A percentile compares a stretch with the other conserved stretches of the same genome.
Evolutionary conservation across 2,797 vertebrate species (phyloP).

Genomic region (Ciconia nigra): DNA sequence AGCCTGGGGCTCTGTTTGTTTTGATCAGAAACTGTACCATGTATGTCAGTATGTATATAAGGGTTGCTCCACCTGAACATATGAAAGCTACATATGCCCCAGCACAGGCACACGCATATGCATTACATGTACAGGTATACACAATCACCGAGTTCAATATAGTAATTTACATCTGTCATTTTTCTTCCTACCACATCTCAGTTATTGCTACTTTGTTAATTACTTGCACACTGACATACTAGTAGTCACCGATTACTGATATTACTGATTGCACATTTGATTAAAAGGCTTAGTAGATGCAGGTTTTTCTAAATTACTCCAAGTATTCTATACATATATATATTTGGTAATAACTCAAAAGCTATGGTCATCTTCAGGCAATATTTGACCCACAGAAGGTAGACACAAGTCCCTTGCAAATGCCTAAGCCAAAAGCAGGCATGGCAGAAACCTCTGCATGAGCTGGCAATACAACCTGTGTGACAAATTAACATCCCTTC

Average conservation of each 20-base stretch:
- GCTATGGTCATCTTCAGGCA: neutral
- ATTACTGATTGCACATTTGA: neutral
- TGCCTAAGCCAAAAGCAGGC: neutral
- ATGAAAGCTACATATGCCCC: neutral
- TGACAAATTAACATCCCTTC: neutral
- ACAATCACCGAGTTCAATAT: neutral
- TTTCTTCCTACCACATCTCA: neutral
- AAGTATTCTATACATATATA: neutral
- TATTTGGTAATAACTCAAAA: neutral
- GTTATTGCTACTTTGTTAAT: neutral
- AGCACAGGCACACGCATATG: neutral
- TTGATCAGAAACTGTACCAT: neutral
- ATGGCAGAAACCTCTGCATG: neutral
- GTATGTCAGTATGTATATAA: neutral
- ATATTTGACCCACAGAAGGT: neutral
- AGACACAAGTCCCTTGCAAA: neutral
- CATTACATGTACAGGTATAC: neutral
- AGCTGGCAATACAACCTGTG: neutral
- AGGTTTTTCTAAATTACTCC: neutral
- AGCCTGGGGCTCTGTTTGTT: neutral
- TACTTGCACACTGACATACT: neutral
- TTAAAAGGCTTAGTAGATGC: neutral
- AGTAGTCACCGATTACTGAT: neutral
- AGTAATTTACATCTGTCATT: neutral
- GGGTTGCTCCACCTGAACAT: neutral